Percentiles rank a stretch among this genome's conserved stretches.
Conservation (phyloP, 2,113 vertebrate species). For the Noctilio leporinus region DNA sequence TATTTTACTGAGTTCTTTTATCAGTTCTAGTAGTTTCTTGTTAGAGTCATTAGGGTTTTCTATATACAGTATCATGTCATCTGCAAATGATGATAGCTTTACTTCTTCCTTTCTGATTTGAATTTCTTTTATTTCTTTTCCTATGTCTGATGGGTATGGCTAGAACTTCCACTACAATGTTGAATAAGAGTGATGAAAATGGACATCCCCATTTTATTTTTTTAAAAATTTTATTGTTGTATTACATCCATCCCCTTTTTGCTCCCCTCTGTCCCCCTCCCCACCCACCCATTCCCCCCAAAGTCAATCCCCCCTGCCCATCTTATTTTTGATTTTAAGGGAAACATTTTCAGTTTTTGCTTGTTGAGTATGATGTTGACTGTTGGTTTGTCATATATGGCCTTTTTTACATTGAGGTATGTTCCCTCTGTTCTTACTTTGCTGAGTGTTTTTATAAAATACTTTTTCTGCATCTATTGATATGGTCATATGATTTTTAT, state of each 20-base stretch:
- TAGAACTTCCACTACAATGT: background rate
- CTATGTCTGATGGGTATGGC: background rate
- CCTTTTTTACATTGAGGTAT: background rate
- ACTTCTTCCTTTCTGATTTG: background rate
- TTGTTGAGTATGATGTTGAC: background rate
- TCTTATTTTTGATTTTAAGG: background rate
- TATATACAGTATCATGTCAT: background rate
- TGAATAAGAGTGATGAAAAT: background rate
- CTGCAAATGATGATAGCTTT: background rate
- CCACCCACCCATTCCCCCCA: too few relatives aligned
- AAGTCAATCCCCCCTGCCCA: too few relatives aligned
- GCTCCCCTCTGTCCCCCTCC: too few relatives aligned
- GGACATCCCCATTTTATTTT: background rate
- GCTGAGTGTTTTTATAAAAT: background rate
- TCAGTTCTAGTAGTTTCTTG: background rate
- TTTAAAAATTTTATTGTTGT: too few relatives aligned
- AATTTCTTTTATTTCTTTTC: background rate
- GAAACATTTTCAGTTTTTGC: background rate
- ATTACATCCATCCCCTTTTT: too few relatives aligned
- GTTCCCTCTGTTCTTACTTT: background rate
- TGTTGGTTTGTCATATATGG: background rate
- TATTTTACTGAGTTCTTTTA: background rate
- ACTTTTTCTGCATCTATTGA: background rate
- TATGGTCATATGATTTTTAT: background rate
- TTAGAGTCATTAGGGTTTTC: background rate